Evolutionary conservation across 2,113 vertebrate species (phyloP), one percentile per base, ranked within the genome.

Genomic region (Brachyhypopomus gauderio): DNA sequence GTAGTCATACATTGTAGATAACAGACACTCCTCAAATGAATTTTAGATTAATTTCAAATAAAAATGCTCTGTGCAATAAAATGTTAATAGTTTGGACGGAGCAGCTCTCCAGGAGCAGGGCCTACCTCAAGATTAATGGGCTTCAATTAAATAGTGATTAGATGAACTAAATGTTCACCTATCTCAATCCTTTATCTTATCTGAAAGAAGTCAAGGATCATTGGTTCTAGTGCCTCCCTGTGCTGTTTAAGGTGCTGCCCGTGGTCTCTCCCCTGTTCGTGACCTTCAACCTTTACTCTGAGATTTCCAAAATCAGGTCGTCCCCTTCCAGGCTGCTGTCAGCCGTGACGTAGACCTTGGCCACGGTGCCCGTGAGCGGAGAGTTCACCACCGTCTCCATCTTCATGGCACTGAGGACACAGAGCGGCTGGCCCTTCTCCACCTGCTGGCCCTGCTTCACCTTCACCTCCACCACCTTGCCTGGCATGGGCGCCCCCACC

Each of bases 351-450:
- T 97, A 91, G 56, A 98, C 83, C 67, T 92, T 91, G 25, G 87
- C 86, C 85, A 98, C 30, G 0, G 93, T 96, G 22, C 96, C 96
- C 0, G 92, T 81, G 85, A 95, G 0, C 0, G 96, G 96, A 0
- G 95, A 95, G 85, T 96, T 98, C 86, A 98, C 96, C 88, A 97
- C 95, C 0, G 91, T 98, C 92, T 98, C 96, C 96, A 98, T 97
- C 92, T 98, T 98, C 96, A 98, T 97, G 86, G 96, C 96, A 0
- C 95, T 96, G 75, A 98, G 94, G 75, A 97, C 96, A 30, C 96
- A 98, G 17, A 98, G 93, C 0, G 95, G 95, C 81, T 96, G 94
- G 11, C 96, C 96, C 84, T 97, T 97, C 87, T 93, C 90, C 80
- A 98, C 93, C 85, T 86, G 79, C 34, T 72, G 86, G 5, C 95